These are phyloP conservation scores for Montipora sp. DNA, from an alignment of 64 coral and sea anemone species.

Conservation along the genomic window DNA sequence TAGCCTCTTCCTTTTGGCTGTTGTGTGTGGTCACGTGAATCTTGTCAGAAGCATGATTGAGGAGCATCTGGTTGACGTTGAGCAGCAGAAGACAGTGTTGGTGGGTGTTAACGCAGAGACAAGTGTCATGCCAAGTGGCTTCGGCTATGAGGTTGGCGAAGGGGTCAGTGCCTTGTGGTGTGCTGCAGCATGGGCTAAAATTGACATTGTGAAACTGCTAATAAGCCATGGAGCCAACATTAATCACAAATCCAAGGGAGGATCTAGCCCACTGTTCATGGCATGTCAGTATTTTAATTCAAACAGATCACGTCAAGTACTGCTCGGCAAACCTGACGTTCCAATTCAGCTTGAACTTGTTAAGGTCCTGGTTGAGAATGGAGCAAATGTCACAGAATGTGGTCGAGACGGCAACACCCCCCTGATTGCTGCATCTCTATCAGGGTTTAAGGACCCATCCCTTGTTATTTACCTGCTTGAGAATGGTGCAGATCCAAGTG, in stretches of 20 bases:
- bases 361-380: slow-evolving; percentile 72
- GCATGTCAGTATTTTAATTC: slow-evolving; percentile 72
- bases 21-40: slow-evolving; percentile 60
- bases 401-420: slow-evolving; percentile 56
- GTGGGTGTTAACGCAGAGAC: slow-evolving; percentile 18
- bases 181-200: slow-evolving; percentile 68
- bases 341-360: slow-evolving; percentile 62
- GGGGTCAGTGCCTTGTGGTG: slow-evolving; percentile 71
- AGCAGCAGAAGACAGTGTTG: slow-evolving; percentile 56
- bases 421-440: slow-evolving; percentile 49
- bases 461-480: slow-evolving; percentile 59
- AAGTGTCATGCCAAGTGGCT: background rate
- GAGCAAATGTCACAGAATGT: slow-evolving; percentile 33
- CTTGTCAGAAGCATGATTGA: slow-evolving; percentile 51
- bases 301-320: slow-evolving; percentile 53
- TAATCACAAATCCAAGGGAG: slow-evolving; percentile 57
- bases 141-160: slow-evolving; percentile 63
- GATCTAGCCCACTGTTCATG: slow-evolving; percentile 55
- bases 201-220: slow-evolving; percentile 56
- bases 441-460: slow-evolving; percentile 65
- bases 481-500: slow-evolving; percentile 56
- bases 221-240: slow-evolving; percentile 58
- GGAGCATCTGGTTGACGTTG: slow-evolving; percentile 52
- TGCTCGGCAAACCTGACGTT: slow-evolving; percentile 55
- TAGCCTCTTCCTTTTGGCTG: slow-evolving; percentile 63